A percentile compares a stretch with the other conserved stretches of the same genome.
Evolutionary conservation across 2,797 vertebrate genomes (phyloP).

Genomic region (Mycteria americana): DNA sequence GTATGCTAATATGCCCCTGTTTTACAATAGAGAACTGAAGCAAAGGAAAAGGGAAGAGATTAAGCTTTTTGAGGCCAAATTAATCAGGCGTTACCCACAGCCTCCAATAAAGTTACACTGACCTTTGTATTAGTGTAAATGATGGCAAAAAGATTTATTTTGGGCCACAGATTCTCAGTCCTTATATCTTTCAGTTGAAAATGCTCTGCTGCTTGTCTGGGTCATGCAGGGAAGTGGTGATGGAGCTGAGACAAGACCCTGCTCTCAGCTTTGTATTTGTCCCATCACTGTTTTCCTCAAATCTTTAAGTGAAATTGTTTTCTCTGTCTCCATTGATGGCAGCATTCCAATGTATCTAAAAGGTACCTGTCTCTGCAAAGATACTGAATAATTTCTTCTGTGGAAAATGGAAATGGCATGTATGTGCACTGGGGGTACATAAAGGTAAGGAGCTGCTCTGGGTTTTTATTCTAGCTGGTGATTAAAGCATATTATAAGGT

Average conservation of each 20-base stretch:
- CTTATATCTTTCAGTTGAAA: background rate
- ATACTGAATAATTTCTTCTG: background rate
- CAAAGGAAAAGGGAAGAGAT: background rate
- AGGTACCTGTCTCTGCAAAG: background rate
- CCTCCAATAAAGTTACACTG: background rate
- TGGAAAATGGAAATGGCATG: background rate
- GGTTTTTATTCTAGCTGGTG: background rate
- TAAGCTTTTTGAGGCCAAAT: background rate
- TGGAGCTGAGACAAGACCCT: background rate
- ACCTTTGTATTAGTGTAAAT: background rate
- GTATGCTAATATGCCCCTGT: slow-evolving; percentile 1
- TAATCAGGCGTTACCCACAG: background rate
- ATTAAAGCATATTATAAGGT: background rate
- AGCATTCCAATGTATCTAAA: background rate
- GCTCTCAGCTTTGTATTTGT: background rate
- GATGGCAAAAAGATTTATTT: background rate
- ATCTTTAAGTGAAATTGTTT: background rate
- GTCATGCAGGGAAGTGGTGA: background rate
- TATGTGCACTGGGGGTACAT: background rate
- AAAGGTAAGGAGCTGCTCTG: background rate
- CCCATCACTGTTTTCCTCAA: background rate
- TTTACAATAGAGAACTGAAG: slow-evolving; percentile 36
- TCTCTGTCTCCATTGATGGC: background rate
- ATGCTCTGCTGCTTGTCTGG: background rate
- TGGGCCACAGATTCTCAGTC: background rate